Evolutionary conservation across 2,797 vertebrate species (phyloP).

Genomic region (Naso thynnoides): DNA sequence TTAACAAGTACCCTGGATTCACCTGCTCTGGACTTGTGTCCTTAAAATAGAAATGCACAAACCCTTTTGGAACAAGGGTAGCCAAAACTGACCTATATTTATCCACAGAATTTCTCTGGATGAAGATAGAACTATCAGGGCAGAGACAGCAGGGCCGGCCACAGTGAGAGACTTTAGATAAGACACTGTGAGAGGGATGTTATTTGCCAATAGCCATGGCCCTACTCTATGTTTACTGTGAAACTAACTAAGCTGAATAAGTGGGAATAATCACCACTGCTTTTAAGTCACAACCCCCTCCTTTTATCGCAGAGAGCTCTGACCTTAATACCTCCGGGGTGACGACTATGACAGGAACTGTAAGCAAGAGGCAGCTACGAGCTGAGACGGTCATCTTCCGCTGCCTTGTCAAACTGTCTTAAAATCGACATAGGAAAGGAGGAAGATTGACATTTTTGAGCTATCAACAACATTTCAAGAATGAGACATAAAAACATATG

Average conservation of each 20-base stretch:
- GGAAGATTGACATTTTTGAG: slow-evolving; percentile 8
- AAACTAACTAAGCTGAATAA: slow-evolving; percentile 3
- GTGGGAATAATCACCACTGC: slow-evolving; percentile 1
- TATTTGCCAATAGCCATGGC: slow-evolving; percentile 3
- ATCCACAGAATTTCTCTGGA: slow-evolving; percentile 13
- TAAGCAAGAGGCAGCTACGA: slow-evolving; percentile 24
- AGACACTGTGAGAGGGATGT: not conserved
- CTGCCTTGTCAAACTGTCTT: slow-evolving; percentile 38
- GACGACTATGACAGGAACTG: slow-evolving; percentile 25
- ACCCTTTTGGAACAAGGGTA: slow-evolving; percentile 10
- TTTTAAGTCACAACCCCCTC: slow-evolving; percentile 11
- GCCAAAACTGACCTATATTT: slow-evolving; percentile 16
- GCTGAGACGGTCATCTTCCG: slow-evolving; percentile 16
- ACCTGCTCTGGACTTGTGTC: not conserved
- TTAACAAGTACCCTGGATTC: slow-evolving; percentile 17
- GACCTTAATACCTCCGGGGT: slow-evolving; percentile 28
- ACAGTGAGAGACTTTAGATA: not conserved
- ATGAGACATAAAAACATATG: slow-evolving; percentile 14
- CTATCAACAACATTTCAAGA: slow-evolving; percentile 11
- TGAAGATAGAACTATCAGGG: slow-evolving; percentile 8
- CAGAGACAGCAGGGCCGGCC: slow-evolving; percentile 2
- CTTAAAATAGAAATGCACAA: slow-evolving; percentile 33
- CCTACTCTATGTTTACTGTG: slow-evolving; percentile 26
- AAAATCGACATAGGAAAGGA: not conserved
- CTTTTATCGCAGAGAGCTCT: not conserved